These are phyloP conservation scores for Stramonita haemastoma DNA, from an alignment of 2,888 invertebrate genomes.

Conservation along the genomic window DNA sequence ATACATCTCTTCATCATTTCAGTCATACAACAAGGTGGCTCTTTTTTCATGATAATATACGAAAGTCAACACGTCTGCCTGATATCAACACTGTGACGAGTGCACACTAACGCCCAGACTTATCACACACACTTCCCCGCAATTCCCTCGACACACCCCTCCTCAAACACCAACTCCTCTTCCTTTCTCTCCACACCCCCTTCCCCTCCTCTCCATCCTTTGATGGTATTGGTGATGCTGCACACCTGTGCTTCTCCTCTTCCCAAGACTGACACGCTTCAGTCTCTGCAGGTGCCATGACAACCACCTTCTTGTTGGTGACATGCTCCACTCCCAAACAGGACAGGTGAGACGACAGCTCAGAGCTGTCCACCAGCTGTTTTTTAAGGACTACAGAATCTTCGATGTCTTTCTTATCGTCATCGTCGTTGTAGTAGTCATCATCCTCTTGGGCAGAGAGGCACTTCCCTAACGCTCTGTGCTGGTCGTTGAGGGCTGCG, in stretches of 20 bases:
- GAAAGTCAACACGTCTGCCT: too few species aligned
- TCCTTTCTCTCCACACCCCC: background rate
- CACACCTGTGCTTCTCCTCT: background rate
- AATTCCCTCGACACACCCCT: slow-evolving; percentile 8
- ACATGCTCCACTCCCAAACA: background rate
- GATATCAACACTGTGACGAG: slow-evolving; percentile 6
- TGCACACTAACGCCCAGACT: background rate
- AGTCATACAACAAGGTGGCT: too few species aligned
- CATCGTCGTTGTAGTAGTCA: background rate
- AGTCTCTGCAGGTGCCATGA: too few species aligned
- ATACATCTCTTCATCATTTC: too few species aligned
- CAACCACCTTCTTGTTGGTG: background rate
- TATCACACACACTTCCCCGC: background rate
- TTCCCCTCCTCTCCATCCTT: background rate
- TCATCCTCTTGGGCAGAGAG: background rate
- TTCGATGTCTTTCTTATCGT: background rate
- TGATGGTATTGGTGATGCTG: too few species aligned
- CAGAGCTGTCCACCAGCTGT: background rate
- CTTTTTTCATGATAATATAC: too few species aligned
- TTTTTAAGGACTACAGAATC: background rate
- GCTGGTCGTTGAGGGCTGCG: background rate
- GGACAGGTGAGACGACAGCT: background rate
- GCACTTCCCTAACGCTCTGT: background rate
- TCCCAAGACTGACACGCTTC: background rate
- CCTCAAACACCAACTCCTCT: background rate